A percentile compares a stretch with the other conserved stretches of the same genome.
Evolutionary conservation across 1,140 invertebrate genomes (phyloP).

Genomic region (Ptiloglossa arizonensis): DNA sequence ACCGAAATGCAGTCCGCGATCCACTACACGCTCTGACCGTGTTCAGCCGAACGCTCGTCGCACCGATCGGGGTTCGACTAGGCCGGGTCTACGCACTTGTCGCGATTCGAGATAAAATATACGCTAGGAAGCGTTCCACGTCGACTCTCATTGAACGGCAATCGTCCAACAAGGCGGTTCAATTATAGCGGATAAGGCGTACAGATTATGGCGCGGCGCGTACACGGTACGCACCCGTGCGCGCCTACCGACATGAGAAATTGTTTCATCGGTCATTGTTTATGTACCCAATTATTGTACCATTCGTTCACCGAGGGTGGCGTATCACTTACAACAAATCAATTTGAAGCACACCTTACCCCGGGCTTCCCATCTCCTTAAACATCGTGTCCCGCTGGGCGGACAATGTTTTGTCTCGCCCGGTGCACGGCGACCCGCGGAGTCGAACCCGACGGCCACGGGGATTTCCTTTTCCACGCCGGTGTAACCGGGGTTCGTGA

Average conservation of each 20-base stretch:
- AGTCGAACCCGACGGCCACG: not conserved
- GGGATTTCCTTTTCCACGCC: conserved; percentile 31
- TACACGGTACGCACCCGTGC: too few species aligned
- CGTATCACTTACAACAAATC: conserved; percentile 66
- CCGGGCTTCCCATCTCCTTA: conserved; percentile 38
- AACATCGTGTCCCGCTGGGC: conserved; percentile 61
- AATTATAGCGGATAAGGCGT: conserved; percentile 44
- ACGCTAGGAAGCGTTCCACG: conserved; percentile 1
- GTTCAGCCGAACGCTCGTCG: not conserved
- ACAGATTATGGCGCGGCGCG: conserved; percentile 25
- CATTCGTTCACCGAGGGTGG: conserved; percentile 63
- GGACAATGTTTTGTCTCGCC: conserved; percentile 62
- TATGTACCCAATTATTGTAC: conserved; percentile 66
- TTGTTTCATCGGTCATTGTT: conserved; percentile 65
- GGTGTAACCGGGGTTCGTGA: conserved; percentile 18
- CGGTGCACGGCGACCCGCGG: conserved; percentile 40
- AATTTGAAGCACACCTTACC: conserved; percentile 58
- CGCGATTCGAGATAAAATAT: not conserved
- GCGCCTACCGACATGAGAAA: conserved; percentile 44
- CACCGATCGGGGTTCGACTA: not conserved
- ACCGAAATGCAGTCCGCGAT: not conserved
- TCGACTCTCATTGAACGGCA: conserved; percentile 17
- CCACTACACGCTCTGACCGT: not conserved
- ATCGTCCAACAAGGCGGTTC: conserved; percentile 34
- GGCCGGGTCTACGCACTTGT: not conserved